A percentile compares a stretch with the other conserved stretches of the same genome.
Conservation (phyloP, 2,797 vertebrate genomes). For the Coracias cyanogaster region DNA sequence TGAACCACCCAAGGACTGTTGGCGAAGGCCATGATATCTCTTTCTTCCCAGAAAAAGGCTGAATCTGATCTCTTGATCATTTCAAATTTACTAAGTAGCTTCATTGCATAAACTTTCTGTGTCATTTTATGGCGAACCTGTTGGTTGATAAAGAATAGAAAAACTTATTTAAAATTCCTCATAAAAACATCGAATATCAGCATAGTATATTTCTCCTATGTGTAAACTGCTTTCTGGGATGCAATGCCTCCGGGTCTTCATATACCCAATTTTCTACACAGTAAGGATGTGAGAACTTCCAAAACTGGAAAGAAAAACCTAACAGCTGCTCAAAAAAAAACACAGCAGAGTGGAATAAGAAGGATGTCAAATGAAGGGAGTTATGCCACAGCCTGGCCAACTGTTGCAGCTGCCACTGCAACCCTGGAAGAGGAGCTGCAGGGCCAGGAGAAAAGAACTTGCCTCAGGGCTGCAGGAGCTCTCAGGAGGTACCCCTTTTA, state of each 20-base stretch:
- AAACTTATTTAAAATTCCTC: neutral
- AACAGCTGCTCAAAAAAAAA: neutral
- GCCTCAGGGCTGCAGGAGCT: neutral
- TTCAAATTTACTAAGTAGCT: constrained; percentile 98
- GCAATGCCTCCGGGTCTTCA: neutral
- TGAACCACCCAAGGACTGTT: constrained; percentile 99
- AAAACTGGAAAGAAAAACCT: neutral
- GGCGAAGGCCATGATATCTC: constrained; percentile 98
- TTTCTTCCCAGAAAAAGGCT: constrained; percentile 99
- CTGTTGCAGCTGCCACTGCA: neutral
- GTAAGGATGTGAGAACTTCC: neutral
- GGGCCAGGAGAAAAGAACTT: neutral
- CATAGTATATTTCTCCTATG: neutral
- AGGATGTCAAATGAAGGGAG: neutral
- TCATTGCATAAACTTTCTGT: constrained; percentile 98
- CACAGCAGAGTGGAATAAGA: neutral
- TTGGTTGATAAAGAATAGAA: constrained; percentile 40
- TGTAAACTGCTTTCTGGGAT: neutral
- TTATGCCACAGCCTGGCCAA: neutral
- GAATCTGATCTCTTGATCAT: constrained; percentile 99
- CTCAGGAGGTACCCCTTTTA: neutral
- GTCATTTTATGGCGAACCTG: constrained; percentile 96
- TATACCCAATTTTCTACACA: neutral
- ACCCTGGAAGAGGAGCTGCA: neutral
- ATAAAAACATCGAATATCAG: neutral